Percentiles rank a stretch among this genome's conserved stretches.
phyloP scores from a whole-genome alignment of 2,888 invertebrate genomes.

The Steinernema scapterisci region DNA sequence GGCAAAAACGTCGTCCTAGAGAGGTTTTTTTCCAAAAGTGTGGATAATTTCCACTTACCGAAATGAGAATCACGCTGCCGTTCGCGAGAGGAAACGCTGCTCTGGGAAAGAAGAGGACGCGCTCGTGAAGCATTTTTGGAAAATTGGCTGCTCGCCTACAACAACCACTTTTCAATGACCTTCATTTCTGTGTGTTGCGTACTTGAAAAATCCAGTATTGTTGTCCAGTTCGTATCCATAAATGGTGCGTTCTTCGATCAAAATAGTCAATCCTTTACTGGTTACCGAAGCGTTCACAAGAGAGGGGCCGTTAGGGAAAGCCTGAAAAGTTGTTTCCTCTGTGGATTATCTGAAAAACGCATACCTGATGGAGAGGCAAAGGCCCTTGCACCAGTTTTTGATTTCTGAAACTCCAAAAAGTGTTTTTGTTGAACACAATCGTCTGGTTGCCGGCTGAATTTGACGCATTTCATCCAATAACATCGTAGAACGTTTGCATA shows the following conservation, averaged over 20 bases:
- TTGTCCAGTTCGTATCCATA: slow-evolving; percentile 57
- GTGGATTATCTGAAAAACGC: background rate
- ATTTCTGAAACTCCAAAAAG: slow-evolving; percentile 45
- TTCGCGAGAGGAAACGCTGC: slow-evolving; percentile 61
- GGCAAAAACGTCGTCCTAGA: slow-evolving; percentile 60
- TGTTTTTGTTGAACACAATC: slow-evolving; percentile 50
- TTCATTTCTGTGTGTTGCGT: background rate
- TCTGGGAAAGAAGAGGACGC: slow-evolving; percentile 62
- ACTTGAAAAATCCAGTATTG: slow-evolving; percentile 31
- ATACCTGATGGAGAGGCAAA: slow-evolving; percentile 47
- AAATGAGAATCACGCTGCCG: slow-evolving; percentile 57
- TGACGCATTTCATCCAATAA: slow-evolving; percentile 6
- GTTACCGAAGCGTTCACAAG: slow-evolving; percentile 59
- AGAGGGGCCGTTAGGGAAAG: slow-evolving; percentile 57
- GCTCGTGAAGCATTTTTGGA: slow-evolving; percentile 56
- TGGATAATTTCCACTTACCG: slow-evolving; percentile 43
- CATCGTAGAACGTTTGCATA: slow-evolving; percentile 31
- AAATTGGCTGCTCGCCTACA: slow-evolving; percentile 47
- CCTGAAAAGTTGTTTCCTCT: slow-evolving; percentile 32
- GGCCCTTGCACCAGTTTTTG: slow-evolving; percentile 46
- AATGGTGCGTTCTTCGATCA: slow-evolving; percentile 59
- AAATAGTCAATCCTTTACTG: slow-evolving; percentile 45
- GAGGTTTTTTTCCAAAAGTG: slow-evolving; percentile 2
- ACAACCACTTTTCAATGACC: background rate
- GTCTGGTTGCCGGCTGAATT: slow-evolving; percentile 47